Evolutionary conservation across 2,797 vertebrate species (phyloP).

Genomic region (Melanotaenia nigrans): DNA sequence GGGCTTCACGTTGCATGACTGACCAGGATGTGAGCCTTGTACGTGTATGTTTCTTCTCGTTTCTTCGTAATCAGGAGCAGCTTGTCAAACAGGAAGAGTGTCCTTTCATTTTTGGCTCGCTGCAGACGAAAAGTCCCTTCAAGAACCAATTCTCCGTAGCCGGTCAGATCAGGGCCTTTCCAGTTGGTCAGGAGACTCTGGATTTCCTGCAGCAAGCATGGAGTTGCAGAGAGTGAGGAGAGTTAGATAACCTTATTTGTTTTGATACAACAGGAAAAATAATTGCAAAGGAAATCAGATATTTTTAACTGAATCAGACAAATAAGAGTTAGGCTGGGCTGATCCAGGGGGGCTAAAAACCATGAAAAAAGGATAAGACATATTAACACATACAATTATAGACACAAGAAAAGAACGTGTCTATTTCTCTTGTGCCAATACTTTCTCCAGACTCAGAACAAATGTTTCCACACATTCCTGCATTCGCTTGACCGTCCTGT

Average conservation of each 20-base stretch:
- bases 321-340: not conserved
- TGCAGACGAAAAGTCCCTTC: slow-evolving; percentile 98
- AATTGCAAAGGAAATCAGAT: not conserved
- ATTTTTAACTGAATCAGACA: not conserved
- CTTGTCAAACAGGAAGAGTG: slow-evolving; percentile 96
- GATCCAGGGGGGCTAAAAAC: no score
- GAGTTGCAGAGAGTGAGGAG: not conserved
- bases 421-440: slow-evolving; percentile 5
- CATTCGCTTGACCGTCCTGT: slow-evolving; percentile 50
- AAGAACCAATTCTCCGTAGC: slow-evolving; percentile 95
- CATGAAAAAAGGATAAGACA: not conserved
- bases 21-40: slow-evolving; percentile 98
- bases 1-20: slow-evolving; percentile 35
- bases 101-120: slow-evolving; percentile 96
- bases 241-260: not conserved
- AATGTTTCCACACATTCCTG: slow-evolving; percentile 66
- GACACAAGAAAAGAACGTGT: not conserved
- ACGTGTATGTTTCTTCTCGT: slow-evolving; percentile 92
- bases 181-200: slow-evolving; percentile 97
- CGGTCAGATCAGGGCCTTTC: slow-evolving; percentile 97
- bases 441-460: slow-evolving; percentile 24
- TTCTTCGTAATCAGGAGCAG: slow-evolving; percentile 97
- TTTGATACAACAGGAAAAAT: slow-evolving; percentile 7
- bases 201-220: slow-evolving; percentile 88
- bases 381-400: not conserved